Conservation (phyloP, 2,888 invertebrate species). For the Ichneumoninae sp. region DNA sequence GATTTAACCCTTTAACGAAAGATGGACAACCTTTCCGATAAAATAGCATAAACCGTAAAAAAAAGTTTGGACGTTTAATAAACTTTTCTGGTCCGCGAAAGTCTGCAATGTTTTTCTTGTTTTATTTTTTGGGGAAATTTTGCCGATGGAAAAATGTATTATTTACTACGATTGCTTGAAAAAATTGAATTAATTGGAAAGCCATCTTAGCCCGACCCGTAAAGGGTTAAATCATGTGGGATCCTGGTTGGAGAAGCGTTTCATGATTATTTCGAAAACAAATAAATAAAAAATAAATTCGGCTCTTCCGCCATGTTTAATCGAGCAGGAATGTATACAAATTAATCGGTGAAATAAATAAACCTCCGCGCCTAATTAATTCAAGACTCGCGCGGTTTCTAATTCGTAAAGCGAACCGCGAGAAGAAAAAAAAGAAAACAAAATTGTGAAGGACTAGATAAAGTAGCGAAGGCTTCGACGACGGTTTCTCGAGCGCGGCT, state of each 20-base stretch:
- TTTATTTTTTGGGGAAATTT: no score
- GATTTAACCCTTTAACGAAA: no score
- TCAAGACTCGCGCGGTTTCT: neutral
- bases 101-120: neutral
- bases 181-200: no score
- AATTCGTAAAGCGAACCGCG: neutral
- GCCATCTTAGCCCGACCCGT: no score
- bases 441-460: constrained; percentile 39
- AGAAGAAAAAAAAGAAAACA: constrained; percentile 20
- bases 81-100: no score
- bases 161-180: no score
- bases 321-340: neutral
- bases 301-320: neutral
- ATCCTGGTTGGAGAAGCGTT: no score
- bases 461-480: constrained; percentile 41
- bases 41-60: no score
- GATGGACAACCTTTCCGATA: no score
- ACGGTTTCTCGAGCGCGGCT: constrained; percentile 43
- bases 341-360: constrained; percentile 26
- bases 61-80: no score
- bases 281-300: neutral
- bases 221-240: no score
- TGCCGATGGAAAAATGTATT: no score
- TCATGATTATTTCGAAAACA: neutral
- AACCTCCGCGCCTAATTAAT: neutral